Base-by-base conservation (phyloP, 2,888 invertebrate species). In the Callinectes sapidus region DNA sequence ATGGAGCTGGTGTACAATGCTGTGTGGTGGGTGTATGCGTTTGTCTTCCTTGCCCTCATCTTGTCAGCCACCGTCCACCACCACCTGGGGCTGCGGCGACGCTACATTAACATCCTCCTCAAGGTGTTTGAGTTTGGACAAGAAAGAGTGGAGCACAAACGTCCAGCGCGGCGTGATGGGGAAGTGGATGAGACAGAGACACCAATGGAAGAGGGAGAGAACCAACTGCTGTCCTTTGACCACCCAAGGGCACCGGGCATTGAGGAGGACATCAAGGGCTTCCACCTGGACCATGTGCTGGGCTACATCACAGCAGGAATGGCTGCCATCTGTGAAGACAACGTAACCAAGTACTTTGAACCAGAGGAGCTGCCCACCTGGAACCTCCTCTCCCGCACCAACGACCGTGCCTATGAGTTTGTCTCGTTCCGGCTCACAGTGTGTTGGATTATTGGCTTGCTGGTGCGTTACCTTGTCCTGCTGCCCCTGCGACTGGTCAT, bases 241-340 rank as follows among this genome's bases (percentile, higher is more conserved):
- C 92, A 94, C 35, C 90, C 93, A 28, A 54, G 86, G 35, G 92
- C 89, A 23, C 90, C 86, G 18, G 92, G 91, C 81, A 89, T 91
- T 18, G 77, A 86, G 32, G 89, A 91, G 66, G 89, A 92, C 54
- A 86, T 42, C 54, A 87, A 91, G 66, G 93, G 92, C n/a, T 94
- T 93, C 55, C 91, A 93, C 42, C 87, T 94, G 61, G 88, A 92
- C 66, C 77, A 93, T 54, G 92, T 94, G 18, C 97, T 98, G 95
- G 98, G 98, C 95, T 98, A 98, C 95, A 97, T 98, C 61, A 98
- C 98, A 96, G 97, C 98, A 32, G 99, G 99, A 28, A 97, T 99
- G 95, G 99, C 99, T 96, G 98, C 99, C 54, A 99, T 99, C 95
- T 99, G 99, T 92, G 99, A 99, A 96, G 99, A 99, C 96, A 98